Conservation (phyloP, 1,140 invertebrate genomes). For the Mamestra configurata region DNA sequence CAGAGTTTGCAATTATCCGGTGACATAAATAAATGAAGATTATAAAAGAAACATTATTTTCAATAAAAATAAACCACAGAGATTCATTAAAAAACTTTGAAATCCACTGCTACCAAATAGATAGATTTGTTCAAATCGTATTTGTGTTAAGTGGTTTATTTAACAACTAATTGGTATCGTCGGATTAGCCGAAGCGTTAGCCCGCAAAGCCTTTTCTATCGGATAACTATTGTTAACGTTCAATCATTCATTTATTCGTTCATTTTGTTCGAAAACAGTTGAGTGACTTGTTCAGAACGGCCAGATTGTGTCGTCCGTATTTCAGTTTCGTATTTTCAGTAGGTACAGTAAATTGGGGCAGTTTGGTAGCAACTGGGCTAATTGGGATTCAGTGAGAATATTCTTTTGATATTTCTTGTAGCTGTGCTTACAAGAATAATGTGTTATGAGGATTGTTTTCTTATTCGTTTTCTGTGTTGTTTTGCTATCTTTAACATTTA, state of each 20-base stretch:
- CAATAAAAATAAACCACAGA: background rate
- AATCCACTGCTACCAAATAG: conserved; percentile 52
- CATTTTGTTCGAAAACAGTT: background rate
- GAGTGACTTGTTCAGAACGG: background rate
- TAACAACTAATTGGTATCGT: conserved; percentile 76
- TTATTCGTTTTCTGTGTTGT: background rate
- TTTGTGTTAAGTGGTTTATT: conserved; percentile 80
- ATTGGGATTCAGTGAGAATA: conserved; percentile 38
- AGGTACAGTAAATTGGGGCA: conserved; percentile 38
- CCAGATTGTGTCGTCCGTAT: conserved; percentile 13
- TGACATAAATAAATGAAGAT: no score
- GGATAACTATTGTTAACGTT: conserved; percentile 27
- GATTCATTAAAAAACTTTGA: conserved; percentile 58
- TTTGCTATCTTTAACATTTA: no score
- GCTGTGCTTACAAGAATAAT: background rate
- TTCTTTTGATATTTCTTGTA: conserved; percentile 26
- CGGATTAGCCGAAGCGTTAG: conserved; percentile 71
- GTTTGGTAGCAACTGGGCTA: conserved; percentile 32
- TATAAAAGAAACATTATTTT: no score
- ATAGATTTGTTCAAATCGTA: conserved; percentile 68
- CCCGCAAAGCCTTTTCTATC: conserved; percentile 32
- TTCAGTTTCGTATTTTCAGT: conserved; percentile 20
- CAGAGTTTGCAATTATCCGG: no score
- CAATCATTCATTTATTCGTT: conserved; percentile 12
- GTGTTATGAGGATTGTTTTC: background rate